Evolutionary conservation across 2,888 invertebrate genomes (phyloP), one percentile per base, ranked within the genome.

Genomic region (Rhorus exstirpatorius): DNA sequence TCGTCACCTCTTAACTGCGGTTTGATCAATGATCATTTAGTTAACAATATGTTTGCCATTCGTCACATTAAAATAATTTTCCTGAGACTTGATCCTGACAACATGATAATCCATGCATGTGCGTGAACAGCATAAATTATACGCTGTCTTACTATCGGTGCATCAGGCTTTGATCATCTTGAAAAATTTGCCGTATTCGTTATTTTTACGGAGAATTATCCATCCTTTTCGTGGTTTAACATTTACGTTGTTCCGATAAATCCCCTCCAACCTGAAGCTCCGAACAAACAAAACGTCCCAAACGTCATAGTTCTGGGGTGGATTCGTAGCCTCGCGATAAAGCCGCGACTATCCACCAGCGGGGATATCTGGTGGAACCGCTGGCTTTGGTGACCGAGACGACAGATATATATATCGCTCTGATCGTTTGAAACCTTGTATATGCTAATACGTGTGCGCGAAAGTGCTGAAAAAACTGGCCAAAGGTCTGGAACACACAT

Each of bases 401-500:
- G 24, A 51, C 10, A 55, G 46, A 63, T 68, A 70, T 60, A 70
- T 60, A 61, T 21, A 31, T 24, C 17, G 41, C n/a, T 17, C 21
- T 31, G 24, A 35, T 44, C 35, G 21, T 26, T 19, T 44, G 67
- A 68, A 74, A 38, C 53, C 53, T 65, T 31, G 78, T 70, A 75
- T 75, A 75, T 78, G 74, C 70, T 78, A 75, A 78, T 82, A 68
- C 55, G n/a, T n/a, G 60, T 44, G 65, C 41, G 67, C 72, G 35
- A 81, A 53, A 72, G 67, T 53, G 44, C 38, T 21, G 68, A 10
- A 46, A 35, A 44, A 60, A 60, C 44, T 3, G 38, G 49, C 55
- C 46, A 53, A 7, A 70, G 61, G 55, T 65, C 68, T 63, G 44
- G 55, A 55, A 67, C 12, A 31, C 12, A 31, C 31, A 38, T 55